Percentiles rank a stretch among this genome's conserved stretches.
Conservation (phyloP, 2,888 invertebrate species). For the Machimus atricapillus region DNA sequence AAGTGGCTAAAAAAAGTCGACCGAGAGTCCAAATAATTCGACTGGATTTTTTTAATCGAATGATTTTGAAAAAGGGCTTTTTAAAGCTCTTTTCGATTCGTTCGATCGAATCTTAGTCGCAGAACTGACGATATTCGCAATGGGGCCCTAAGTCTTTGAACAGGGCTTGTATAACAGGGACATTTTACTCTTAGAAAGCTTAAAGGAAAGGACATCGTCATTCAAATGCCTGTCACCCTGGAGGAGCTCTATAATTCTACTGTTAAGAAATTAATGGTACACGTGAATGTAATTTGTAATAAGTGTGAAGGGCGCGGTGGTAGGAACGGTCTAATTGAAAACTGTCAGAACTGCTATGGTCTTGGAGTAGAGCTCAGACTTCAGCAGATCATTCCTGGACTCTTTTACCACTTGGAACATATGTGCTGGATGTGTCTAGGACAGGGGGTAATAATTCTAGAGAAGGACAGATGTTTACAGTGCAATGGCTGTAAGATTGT, state of each 20-base stretch:
- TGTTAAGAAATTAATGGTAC: slow-evolving; percentile 87
- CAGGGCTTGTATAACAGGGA: background rate
- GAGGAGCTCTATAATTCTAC: slow-evolving; percentile 96
- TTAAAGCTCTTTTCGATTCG: too few species aligned
- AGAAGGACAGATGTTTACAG: slow-evolving; percentile 92
- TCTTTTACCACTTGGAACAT: slow-evolving; percentile 89
- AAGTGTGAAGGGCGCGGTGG: slow-evolving; percentile 97
- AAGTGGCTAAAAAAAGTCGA: too few species aligned
- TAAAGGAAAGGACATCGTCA: slow-evolving; percentile 91
- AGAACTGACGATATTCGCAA: too few species aligned
- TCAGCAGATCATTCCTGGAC: slow-evolving; percentile 69
- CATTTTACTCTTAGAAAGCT: slow-evolving; percentile 64
- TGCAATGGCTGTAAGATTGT: slow-evolving; percentile 93
- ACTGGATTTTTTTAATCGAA: too few species aligned
- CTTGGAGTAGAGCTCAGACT: slow-evolving; percentile 75
- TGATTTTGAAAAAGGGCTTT: too few species aligned
- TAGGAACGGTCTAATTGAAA: slow-evolving; percentile 88
- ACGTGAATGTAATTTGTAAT: slow-evolving; percentile 96
- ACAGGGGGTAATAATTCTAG: slow-evolving; percentile 81
- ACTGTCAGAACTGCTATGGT: slow-evolving; percentile 88
- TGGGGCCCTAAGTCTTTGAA: too few species aligned
- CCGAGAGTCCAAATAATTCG: too few species aligned
- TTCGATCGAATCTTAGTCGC: too few species aligned
- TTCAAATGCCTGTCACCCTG: slow-evolving; percentile 88
- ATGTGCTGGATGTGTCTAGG: slow-evolving; percentile 88